Base-by-base conservation (phyloP, 2,113 vertebrate species). In the Cnemophilus loriae region DNA sequence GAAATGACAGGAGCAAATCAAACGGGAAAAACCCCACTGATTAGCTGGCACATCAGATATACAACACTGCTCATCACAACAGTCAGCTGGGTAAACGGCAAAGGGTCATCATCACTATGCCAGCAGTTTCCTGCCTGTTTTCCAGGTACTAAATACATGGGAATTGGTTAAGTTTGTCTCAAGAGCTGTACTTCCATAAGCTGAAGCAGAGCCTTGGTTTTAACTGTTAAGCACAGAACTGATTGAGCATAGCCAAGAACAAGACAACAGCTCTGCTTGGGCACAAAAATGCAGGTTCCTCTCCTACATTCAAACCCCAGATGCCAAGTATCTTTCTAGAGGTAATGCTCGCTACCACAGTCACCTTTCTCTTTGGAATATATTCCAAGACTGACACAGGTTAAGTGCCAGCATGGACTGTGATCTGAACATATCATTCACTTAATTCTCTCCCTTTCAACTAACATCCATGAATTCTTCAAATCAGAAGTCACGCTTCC, bases 51-150 rank as follows among this genome's bases (percentile, higher is more conserved):
- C 87, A 77, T 96, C 96, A 96, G 95, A 93, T 68, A 93, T 73
- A 49, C 4, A n/a, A 50, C 39, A 82, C 5, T 85, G 75, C 57
- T 93, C 95, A 95, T 95, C 95, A 96, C 59, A 46, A 13, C 57
- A 26, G 6, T 96, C 96, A 97, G 96, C 0, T 94, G 90, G 90
- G 92, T 96, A 96, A 95, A 95, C 88, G 86, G 92, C 92, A 89
- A 92, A 89, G 41, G 64, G 63, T 59, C 4, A 64, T 95, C 92
- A 96, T 96, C 96, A 94, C 17, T 1, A 5, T 76, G 90, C 94
- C 89, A 96, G 81, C 89, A 39, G 22, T 1, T 64, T 39, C 52
- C 64, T 50, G 20, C 47, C 44, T 5, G 2, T 52, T 22, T 52
- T 24, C 68, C 46, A 63, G 23, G 18, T 13, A 46, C 18, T 26